Evolutionary conservation across 2,888 invertebrate genomes (phyloP).

Genomic region (Drosophila koepferae): DNA sequence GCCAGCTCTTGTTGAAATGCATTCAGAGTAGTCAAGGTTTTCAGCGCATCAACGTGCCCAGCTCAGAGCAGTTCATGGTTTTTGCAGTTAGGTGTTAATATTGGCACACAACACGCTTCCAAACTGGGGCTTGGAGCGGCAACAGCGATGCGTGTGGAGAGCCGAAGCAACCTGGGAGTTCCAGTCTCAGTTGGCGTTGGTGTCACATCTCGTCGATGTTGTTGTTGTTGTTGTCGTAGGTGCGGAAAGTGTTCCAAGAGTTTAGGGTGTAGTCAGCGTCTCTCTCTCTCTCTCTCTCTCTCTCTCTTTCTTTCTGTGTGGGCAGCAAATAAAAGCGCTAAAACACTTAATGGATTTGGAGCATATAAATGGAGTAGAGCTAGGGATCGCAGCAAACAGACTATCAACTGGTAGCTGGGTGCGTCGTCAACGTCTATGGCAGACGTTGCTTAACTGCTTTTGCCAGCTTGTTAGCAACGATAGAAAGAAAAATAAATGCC

Average conservation of each 20-base stretch:
- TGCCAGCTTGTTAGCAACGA: slow-evolving; percentile 68
- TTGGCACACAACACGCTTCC: slow-evolving; percentile 57
- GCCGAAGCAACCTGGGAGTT: slow-evolving; percentile 68
- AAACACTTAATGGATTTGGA: slow-evolving; percentile 78
- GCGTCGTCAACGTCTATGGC: slow-evolving; percentile 43
- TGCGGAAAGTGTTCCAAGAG: slow-evolving; percentile 77
- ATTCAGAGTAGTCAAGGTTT: slow-evolving; percentile 54
- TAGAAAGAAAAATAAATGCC: slow-evolving; percentile 26
- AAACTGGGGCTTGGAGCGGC: slow-evolving; percentile 53
- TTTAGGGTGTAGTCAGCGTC: slow-evolving; percentile 70
- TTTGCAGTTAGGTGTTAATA: slow-evolving; percentile 72
- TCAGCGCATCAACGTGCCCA: slow-evolving; percentile 56
- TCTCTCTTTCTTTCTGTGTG: slow-evolving; percentile 58
- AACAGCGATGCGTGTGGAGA: slow-evolving; percentile 36
- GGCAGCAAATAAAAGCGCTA: slow-evolving; percentile 74
- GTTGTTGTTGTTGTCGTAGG: slow-evolving; percentile 57
- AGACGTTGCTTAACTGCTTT: slow-evolving; percentile 45
- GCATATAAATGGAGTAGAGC: slow-evolving; percentile 70
- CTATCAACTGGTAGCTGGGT: slow-evolving; percentile 70
- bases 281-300: neutral
- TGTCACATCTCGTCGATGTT: slow-evolving; percentile 40
- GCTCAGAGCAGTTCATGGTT: slow-evolving; percentile 46
- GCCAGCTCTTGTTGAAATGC: slow-evolving; percentile 64
- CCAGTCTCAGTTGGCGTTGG: slow-evolving; percentile 63
- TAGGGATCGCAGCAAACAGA: slow-evolving; percentile 34